Evolutionary conservation across 2,797 vertebrate species (phyloP), one percentile per base, ranked within the genome.

Genomic region (Enteromius mattozi): DNA sequence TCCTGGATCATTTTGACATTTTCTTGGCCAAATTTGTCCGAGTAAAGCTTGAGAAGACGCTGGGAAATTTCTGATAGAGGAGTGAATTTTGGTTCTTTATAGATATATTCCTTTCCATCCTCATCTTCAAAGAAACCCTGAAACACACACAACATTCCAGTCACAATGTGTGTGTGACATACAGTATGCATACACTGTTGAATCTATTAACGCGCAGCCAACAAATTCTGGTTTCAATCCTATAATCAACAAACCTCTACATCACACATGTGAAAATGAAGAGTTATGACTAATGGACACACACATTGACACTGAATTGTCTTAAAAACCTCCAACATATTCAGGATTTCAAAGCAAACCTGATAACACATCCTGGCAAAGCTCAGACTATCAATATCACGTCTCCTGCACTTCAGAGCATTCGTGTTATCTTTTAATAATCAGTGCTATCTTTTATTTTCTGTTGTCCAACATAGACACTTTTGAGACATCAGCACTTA

Each of bases 1-100:
- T 99, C 98, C 88, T 99, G 98, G 82, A 99, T 99, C 95, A 99
- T 99, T 94, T 97, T 99, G 82, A 99, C 98, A 78, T 99, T 99
- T 94, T 99, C 98, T 78, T 96, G 94, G 85, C 98, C 98, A 87
- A 99, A 99, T 93, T 99, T 99, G 92, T 99, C 97, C 0, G 98
- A 99, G 92, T 99, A 99, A 68, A 99, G 97, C 85, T 98, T 99
- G 54, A 98, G 95, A 51, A 99, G 96, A 77, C 98, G 94, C 91
- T 99, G 98, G 74, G 98, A 99, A 86, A 99, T 97, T 93, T 99
- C 98, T 0, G 98, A 98, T 59, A 99, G 95, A 14, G 97, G 97
- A 0, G 98, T 99, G 88, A 99, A 97, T 91, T 99, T 99, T 24
- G 98, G 98, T 86, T 99, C 98, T 91, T 99, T 99, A 92, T 99